These are phyloP conservation scores for Apotomis turbidana DNA, from an alignment of 2,888 invertebrate genomes.

Conservation along the genomic window DNA sequence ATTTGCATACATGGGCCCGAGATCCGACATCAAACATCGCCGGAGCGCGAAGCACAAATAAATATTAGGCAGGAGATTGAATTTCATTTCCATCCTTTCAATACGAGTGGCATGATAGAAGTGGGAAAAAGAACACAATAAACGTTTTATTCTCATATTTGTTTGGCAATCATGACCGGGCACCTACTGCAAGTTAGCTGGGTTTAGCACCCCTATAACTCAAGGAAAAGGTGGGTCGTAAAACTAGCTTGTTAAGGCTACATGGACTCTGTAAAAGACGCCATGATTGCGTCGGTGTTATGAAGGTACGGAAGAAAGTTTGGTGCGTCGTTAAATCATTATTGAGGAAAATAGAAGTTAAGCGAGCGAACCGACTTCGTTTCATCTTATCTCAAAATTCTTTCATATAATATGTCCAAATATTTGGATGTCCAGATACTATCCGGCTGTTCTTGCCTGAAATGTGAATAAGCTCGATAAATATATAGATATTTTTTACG, in stretches of 20 bases:
- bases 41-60: constrained; percentile 48
- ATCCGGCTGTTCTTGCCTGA: too few species aligned
- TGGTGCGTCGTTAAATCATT: neutral
- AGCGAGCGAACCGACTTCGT: too few species aligned
- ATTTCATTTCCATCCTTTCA: constrained; percentile 53
- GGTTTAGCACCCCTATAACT: constrained; percentile 35
- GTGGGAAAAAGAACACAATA: constrained; percentile 39
- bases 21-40: constrained; percentile 47
- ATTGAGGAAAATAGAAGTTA: neutral
- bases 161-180: constrained; percentile 23
- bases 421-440: too few species aligned
- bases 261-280: constrained; percentile 20
- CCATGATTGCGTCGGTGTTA: constrained; percentile 11
- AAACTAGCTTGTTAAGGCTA: constrained; percentile 39
- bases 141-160: constrained; percentile 41
- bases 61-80: constrained; percentile 48
- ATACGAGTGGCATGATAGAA: constrained; percentile 39
- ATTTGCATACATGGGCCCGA: constrained; percentile 32
- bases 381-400: too few species aligned
- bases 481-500: too few species aligned
- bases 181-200: constrained; percentile 22
- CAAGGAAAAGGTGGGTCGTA: constrained; percentile 34
- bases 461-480: too few species aligned
- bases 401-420: too few species aligned
- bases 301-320: constrained; percentile 6